Conservation (phyloP, 1,140 invertebrate species). For the Trichonephila clavata region DNA sequence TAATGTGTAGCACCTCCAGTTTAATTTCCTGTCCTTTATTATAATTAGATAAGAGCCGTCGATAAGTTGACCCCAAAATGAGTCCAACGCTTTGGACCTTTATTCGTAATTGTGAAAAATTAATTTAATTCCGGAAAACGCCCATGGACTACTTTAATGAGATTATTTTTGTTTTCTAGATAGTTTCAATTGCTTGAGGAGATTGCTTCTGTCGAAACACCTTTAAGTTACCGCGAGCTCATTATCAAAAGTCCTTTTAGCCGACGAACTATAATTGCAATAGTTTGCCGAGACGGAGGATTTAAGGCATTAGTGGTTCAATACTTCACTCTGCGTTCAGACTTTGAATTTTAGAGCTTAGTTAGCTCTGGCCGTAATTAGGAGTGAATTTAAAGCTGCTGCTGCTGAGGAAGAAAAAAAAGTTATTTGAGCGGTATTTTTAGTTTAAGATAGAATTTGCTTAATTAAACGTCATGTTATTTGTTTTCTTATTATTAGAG, state of each 20-base stretch:
- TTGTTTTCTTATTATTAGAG: neutral
- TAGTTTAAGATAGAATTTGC: neutral
- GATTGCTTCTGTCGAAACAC: slow-evolving; percentile 38
- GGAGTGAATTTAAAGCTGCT: slow-evolving; percentile 39
- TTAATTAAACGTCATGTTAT: neutral
- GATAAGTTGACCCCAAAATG: slow-evolving; percentile 56
- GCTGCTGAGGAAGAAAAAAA: neutral
- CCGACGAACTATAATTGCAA: slow-evolving; percentile 63
- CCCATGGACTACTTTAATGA: slow-evolving; percentile 70
- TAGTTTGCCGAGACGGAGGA: slow-evolving; percentile 51
- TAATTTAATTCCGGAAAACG: slow-evolving; percentile 71
- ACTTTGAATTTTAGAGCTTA: slow-evolving; percentile 29
- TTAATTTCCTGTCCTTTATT: slow-evolving; percentile 72
- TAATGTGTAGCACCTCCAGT: slow-evolving; percentile 38
- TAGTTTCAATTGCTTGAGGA: slow-evolving; percentile 66
- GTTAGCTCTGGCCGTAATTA: slow-evolving; percentile 31
- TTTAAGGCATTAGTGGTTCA: slow-evolving; percentile 32
- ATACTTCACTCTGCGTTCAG: neutral
- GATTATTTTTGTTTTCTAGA: slow-evolving; percentile 71
- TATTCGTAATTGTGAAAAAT: slow-evolving; percentile 70
- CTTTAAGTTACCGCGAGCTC: slow-evolving; percentile 63
- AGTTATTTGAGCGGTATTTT: neutral
- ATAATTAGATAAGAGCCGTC: slow-evolving; percentile 71
- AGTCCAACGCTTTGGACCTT: slow-evolving; percentile 7
- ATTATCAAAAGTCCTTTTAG: slow-evolving; percentile 70